Percentiles rank a stretch among this genome's conserved stretches.
Evolutionary conservation across 2,888 invertebrate species (phyloP).

Genomic region (Cantharis nigra): DNA sequence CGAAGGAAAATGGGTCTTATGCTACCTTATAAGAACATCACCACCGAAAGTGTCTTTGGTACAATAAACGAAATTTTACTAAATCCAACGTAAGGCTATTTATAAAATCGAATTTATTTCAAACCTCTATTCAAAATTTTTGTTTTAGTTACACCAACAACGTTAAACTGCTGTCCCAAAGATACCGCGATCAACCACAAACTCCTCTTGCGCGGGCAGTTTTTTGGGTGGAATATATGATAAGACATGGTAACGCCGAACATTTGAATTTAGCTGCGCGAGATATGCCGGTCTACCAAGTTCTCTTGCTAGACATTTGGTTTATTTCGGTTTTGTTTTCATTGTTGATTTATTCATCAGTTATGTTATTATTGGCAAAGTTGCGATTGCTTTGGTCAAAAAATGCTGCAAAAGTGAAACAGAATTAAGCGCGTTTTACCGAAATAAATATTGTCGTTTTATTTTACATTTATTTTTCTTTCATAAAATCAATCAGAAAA

Average conservation of each 20-base stretch:
- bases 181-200: conserved; percentile 31
- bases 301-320: background rate
- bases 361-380: background rate
- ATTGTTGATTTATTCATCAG: background rate
- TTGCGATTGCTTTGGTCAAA: background rate
- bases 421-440: background rate
- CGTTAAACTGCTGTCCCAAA: conserved; percentile 25
- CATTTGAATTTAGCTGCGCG: conserved; percentile 21
- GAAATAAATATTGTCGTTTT: no score
- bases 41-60: conserved; percentile 25
- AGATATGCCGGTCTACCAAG: conserved; percentile 25
- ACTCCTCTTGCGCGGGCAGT: conserved; percentile 30
- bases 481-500: no score
- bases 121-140: background rate
- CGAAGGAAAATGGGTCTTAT: conserved; percentile 36
- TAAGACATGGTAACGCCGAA: conserved; percentile 23
- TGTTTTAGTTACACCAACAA: conserved; percentile 32
- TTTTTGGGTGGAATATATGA: conserved; percentile 32
- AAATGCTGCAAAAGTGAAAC: background rate
- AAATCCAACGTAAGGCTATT: conserved; percentile 36
- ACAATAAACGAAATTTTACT: conserved; percentile 36
- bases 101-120: background rate
- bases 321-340: background rate
- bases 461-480: no score
- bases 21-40: conserved; percentile 35